Percentiles rank a stretch among this genome's conserved stretches.
These are phyloP conservation scores for Falco biarmicus DNA, from an alignment of 2,797 vertebrate species.

Conservation along the genomic window DNA sequence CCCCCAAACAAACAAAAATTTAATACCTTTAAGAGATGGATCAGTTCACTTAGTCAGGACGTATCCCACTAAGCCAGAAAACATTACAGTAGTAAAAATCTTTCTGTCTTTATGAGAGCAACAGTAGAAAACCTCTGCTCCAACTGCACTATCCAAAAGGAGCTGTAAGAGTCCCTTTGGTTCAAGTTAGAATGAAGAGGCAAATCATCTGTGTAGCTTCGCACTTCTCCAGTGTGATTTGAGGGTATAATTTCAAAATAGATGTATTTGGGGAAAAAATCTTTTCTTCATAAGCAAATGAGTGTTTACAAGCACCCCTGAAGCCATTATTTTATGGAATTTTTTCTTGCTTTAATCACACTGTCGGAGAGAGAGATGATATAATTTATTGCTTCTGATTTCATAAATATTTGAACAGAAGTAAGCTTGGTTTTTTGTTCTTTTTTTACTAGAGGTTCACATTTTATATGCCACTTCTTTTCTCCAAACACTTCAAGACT, in stretches of 20 bases:
- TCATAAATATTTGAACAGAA: neutral
- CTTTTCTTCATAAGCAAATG: conserved; percentile 5
- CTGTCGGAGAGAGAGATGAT: neutral
- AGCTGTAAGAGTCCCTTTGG: neutral
- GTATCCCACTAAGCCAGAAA: neutral
- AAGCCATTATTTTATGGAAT: neutral
- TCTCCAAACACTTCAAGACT: neutral
- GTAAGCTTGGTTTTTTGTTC: neutral
- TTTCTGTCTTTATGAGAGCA: neutral
- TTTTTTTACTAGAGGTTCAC: neutral
- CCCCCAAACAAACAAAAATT: neutral
- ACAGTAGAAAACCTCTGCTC: neutral
- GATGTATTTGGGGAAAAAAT: neutral
- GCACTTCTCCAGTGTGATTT: neutral
- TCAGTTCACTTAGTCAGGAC: neutral
- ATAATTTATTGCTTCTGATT: neutral
- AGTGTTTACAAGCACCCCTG: conserved; percentile 7
- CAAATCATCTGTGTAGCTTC: neutral
- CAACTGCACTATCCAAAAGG: neutral
- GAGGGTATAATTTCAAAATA: conserved; percentile 22
- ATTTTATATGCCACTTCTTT: neutral
- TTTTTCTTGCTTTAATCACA: neutral
- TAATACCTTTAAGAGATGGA: neutral
- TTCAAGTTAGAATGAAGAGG: neutral
- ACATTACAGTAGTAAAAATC: neutral